A percentile compares a stretch with the other conserved stretches of the same genome.
Conservation (phyloP, 2,113 vertebrate species). For the Channa maculata region DNA sequence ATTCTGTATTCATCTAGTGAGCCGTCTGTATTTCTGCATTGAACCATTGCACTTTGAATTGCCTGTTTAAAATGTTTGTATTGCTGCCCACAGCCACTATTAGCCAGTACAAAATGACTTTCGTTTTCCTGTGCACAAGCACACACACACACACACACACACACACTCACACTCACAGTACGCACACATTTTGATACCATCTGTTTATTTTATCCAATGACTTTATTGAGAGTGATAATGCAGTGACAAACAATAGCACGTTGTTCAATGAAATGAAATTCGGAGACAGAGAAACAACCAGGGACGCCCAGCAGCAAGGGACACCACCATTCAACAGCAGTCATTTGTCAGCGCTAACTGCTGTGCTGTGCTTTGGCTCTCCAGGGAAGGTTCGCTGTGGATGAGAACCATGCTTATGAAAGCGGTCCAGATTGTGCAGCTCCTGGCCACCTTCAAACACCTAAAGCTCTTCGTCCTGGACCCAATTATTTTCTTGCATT, state of each 20-base stretch:
- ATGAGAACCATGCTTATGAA: slow-evolving; percentile 68
- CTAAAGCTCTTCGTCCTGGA: slow-evolving; percentile 49
- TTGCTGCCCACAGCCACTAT: slow-evolving; percentile 53
- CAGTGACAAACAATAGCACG: slow-evolving; percentile 59
- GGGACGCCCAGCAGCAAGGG: slow-evolving; percentile 45
- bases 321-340: slow-evolving; percentile 59
- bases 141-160: slow-evolving; percentile 22
- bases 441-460: slow-evolving; percentile 40
- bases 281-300: slow-evolving; percentile 45
- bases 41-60: slow-evolving; percentile 62
- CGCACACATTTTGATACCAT: slow-evolving; percentile 44
- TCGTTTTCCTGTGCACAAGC: slow-evolving; percentile 33
- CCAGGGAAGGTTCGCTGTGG: slow-evolving; percentile 47
- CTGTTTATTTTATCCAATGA: slow-evolving; percentile 65
- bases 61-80: slow-evolving; percentile 68
- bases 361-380: slow-evolving; percentile 53
- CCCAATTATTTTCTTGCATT: slow-evolving; percentile 32
- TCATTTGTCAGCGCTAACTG: slow-evolving; percentile 76
- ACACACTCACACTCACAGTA: background rate
- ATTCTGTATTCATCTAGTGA: slow-evolving; percentile 71
- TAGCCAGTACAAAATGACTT: slow-evolving; percentile 55
- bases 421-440: slow-evolving; percentile 50
- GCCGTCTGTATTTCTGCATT: slow-evolving; percentile 59
- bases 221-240: slow-evolving; percentile 54
- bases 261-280: slow-evolving; percentile 75